Percentiles rank a stretch among this genome's conserved stretches.
Conservation (phyloP, 2,113 vertebrate genomes). For the Pantherophis guttatus region DNA sequence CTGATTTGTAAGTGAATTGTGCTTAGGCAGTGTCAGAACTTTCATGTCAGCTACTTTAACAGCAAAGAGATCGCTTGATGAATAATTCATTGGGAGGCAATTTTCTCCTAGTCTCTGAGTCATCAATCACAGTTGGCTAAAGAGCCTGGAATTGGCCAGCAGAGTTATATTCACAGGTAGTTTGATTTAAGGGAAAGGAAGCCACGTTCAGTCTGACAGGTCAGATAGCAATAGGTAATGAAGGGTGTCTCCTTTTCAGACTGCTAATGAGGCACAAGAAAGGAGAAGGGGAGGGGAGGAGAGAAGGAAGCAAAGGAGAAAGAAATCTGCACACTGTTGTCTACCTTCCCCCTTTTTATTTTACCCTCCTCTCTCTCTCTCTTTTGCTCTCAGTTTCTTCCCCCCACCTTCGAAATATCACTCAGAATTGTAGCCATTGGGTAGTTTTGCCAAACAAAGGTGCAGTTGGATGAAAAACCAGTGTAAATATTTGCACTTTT, state of each 20-base stretch:
- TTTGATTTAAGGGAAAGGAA: slow-evolving; percentile 82
- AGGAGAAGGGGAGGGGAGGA: background rate
- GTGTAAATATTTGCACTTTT: slow-evolving; percentile 95
- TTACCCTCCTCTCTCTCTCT: slow-evolving; percentile 37
- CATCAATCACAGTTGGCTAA: slow-evolving; percentile 94
- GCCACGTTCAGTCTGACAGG: slow-evolving; percentile 83
- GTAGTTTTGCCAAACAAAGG: slow-evolving; percentile 87
- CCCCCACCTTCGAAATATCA: slow-evolving; percentile 76
- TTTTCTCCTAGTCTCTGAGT: slow-evolving; percentile 95
- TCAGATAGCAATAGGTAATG: slow-evolving; percentile 82
- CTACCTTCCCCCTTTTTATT: slow-evolving; percentile 65
- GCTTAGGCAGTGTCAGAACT: slow-evolving; percentile 89
- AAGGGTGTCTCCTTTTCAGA: slow-evolving; percentile 78
- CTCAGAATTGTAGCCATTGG: slow-evolving; percentile 81
- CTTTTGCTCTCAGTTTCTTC: background rate
- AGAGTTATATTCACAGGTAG: slow-evolving; percentile 84
- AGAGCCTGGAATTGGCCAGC: slow-evolving; percentile 88
- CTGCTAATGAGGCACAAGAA: slow-evolving; percentile 82
- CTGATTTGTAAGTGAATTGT: slow-evolving; percentile 96
- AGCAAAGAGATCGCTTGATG: slow-evolving; percentile 94
- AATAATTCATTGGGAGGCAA: slow-evolving; percentile 94
- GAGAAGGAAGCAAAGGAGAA: background rate
- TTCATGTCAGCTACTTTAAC: slow-evolving; percentile 94
- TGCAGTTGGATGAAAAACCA: slow-evolving; percentile 91
- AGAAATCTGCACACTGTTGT: slow-evolving; percentile 66